Base-by-base conservation (phyloP, 2,797 vertebrate species). In the Sebastes melanostomus region DNA sequence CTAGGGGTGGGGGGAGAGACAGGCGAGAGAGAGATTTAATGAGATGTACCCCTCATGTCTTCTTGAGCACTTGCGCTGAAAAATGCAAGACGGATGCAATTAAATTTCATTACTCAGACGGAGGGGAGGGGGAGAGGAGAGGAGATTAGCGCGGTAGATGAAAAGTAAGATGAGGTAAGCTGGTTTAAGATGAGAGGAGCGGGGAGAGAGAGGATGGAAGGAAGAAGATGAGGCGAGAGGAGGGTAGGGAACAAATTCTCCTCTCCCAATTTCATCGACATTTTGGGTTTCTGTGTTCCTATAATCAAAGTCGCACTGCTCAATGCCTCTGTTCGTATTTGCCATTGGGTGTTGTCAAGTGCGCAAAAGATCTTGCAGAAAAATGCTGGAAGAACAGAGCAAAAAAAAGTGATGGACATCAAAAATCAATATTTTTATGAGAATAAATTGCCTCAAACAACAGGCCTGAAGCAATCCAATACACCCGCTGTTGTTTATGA, bases 31-130 rank as follows among this genome's bases (percentile, higher is more conserved):
- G 74, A 74, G 73, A 82, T 74, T 84, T 88, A 77, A 86, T 81
- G 73, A 85, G 80, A 86, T 59, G 77, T 63, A 84, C 27, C 38
- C 32, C 59, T 83, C 58, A 4, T 5, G 59, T 78, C 66, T 83
- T 71, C 36, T 83, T 62, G 70, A 84, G 75, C 66, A 72, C 82
- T 85, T 55, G 36, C 1, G 14, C 72, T 86, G 81, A 85, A 81
- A 88, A 86, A 84, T 60, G 70, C 30, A 55, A 86, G 65, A 80
- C 7, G 32, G 82, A 84, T 72, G 82, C 89, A 89, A 88, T 89
- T 87, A 86, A 75, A 89, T 86, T 87, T 87, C 80, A 91, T 89
- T 86, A 76, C 76, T 84, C 11, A n/a, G 81, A 82, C 52, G 63
- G 73, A 69, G 16, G 10, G 30, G 46, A 68, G 29, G 2, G 18